Base-by-base conservation (phyloP, 1,140 invertebrate species). In the Notospermus geniculatus region DNA sequence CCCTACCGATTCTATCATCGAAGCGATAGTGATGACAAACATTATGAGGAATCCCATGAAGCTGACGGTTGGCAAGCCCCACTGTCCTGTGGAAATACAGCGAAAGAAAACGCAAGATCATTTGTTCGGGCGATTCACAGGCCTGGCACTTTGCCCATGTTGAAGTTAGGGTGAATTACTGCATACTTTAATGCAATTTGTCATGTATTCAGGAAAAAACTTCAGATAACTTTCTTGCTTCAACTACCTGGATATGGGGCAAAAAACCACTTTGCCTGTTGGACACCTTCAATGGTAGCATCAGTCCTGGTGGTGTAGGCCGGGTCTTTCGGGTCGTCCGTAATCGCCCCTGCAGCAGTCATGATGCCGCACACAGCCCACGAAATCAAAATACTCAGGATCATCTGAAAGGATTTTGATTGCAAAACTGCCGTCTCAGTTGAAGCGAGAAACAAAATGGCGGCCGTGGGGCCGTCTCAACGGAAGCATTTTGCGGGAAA, bases 241-340 rank as follows among this genome's bases (percentile, higher is more conserved):
- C 2, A 25, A 60, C 75, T 73, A 88, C 87, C 87, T 62, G 91
- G 91, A 83, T 92, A 92, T n/a, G 91, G 91, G 22, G 92, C 71
- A 22, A 90, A 82, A 72, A 93, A 90, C 90, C 90, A 92, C 1
- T 87, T 85, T 2, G 90, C 87, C 69, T 89, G 85, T 27, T 81
- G 80, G 19, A 92, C 80, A 59, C 91, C 89, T 60, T 86, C 85
- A 0, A 90, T 67, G 67, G 90, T 90, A 2, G 86, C 84, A 71
- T 93, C 91, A 0, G 90, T 90, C 59, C 91, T 81, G 0, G 88
- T 90, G 7, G 87, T 85, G 80, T 91, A 88, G 1, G 86, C 87
- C 2, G n/a, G 52, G 2, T 59, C 19, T 15, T 29, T 43, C 17
- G 55, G 61, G 15, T 63, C 65, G 13, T 74, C 68, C 0, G 85